phyloP scores from a whole-genome alignment of 2,797 vertebrate species.

The Mallotus villosus region DNA sequence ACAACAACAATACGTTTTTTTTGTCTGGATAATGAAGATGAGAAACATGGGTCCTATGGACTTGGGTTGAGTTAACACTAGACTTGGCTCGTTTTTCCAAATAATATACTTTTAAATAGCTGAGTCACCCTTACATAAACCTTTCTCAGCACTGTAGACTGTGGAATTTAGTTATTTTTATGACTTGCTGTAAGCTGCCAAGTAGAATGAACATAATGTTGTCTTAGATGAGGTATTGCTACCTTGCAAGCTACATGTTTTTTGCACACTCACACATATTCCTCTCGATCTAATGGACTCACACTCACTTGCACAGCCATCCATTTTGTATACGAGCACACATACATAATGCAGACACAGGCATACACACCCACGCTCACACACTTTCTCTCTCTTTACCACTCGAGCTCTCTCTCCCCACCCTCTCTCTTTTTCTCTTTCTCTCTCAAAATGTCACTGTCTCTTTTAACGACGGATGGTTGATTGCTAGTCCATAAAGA shows the following conservation, averaged over 20 bases:
- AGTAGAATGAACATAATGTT: neutral
- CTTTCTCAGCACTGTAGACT: neutral
- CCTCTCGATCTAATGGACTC: neutral
- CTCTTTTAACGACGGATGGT: constrained; percentile 33
- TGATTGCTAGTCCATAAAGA: constrained; percentile 37
- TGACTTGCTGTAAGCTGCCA: constrained; percentile 1
- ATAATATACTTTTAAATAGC: neutral
- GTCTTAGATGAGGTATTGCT: neutral
- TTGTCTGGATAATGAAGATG: no score
- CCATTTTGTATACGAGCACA: neutral
- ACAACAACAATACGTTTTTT: no score
- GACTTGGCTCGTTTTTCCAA: neutral
- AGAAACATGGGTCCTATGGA: no score
- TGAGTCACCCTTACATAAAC: neutral
- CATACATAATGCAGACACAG: neutral
- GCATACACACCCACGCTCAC: constrained; percentile 16
- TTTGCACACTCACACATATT: neutral
- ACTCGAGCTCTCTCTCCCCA: no score
- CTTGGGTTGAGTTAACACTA: neutral
- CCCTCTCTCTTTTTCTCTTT: neutral
- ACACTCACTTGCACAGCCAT: neutral
- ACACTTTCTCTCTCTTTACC: no score
- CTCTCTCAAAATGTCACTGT: constrained; percentile 6
- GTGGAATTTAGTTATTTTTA: neutral
- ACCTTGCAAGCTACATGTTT: neutral